Conservation (phyloP, 2,113 vertebrate species). For the Stigmatopora argus region DNA sequence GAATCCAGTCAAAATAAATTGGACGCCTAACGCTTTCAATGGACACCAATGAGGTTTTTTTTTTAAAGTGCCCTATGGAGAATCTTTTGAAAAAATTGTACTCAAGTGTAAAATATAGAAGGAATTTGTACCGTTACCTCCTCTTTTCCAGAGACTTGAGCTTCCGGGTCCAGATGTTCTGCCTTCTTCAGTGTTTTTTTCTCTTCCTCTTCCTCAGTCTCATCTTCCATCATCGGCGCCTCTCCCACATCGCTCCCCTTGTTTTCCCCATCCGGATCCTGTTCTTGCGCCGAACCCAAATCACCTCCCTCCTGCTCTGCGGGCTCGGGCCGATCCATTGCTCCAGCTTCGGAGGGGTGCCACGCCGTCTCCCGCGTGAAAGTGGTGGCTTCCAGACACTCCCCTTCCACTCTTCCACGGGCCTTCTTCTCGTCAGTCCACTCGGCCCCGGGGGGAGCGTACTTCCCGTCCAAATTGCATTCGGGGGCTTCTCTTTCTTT, state of each 20-base stretch:
- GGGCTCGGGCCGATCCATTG: slow-evolving; percentile 48
- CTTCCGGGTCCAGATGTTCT: slow-evolving; percentile 38
- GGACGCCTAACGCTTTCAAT: too few relatives aligned
- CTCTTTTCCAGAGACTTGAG: slow-evolving; percentile 12
- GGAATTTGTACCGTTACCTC: slow-evolving; percentile 31
- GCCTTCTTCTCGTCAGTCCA: slow-evolving; percentile 25
- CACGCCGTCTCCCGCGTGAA: slow-evolving; percentile 23
- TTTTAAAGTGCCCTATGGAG: too few relatives aligned
- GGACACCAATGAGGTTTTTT: too few relatives aligned
- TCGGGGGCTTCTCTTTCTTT: slow-evolving; percentile 26
- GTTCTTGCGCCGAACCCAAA: slow-evolving; percentile 44
- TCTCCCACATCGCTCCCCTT: slow-evolving; percentile 43
- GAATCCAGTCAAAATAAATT: too few relatives aligned
- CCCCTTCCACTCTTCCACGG: slow-evolving; percentile 12
- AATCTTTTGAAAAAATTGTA: not conserved
- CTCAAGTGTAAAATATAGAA: not conserved
- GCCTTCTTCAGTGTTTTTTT: slow-evolving; percentile 20
- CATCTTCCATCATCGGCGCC: slow-evolving; percentile 57
- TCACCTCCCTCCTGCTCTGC: slow-evolving; percentile 59
- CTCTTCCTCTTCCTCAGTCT: slow-evolving; percentile 49
- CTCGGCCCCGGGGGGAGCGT: slow-evolving; percentile 21
- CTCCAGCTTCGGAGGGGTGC: slow-evolving; percentile 42
- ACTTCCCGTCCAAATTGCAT: slow-evolving; percentile 17
- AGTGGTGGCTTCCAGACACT: slow-evolving; percentile 32
- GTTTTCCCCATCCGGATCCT: slow-evolving; percentile 36